These are phyloP conservation scores for Siphamia tubifer DNA, from an alignment of 2,113 vertebrate genomes.

Conservation along the genomic window DNA sequence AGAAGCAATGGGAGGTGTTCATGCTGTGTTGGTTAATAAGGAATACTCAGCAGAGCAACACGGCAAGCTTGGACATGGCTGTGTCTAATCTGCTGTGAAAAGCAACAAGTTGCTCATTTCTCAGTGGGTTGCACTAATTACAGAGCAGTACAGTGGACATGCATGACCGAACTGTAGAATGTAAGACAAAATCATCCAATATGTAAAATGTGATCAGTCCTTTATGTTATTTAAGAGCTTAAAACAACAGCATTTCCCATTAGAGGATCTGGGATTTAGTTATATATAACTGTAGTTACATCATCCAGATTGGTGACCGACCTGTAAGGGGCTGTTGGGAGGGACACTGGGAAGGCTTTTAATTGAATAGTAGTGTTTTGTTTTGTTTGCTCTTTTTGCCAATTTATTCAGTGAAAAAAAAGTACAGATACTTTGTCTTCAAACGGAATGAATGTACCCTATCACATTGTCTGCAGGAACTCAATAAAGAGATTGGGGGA, in stretches of 20 bases:
- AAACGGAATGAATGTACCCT: no score
- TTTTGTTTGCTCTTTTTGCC: no score
- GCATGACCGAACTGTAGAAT: background rate
- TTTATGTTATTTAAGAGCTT: background rate
- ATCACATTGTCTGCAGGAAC: no score
- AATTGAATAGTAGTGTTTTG: no score
- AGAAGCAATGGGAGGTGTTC: constrained; percentile 52
- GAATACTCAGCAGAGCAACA: constrained; percentile 56
- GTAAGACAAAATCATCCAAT: background rate
- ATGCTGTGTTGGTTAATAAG: constrained; percentile 64
- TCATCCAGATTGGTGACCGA: no score
- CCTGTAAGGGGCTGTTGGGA: no score
- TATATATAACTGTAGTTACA: background rate
- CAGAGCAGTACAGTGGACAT: constrained; percentile 18
- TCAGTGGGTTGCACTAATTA: constrained; percentile 45
- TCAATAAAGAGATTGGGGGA: no score
- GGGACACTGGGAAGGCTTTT: no score
- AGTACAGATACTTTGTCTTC: no score
- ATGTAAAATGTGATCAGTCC: background rate
- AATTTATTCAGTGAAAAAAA: no score
- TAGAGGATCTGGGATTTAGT: background rate
- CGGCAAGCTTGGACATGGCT: constrained; percentile 48
- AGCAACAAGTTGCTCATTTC: constrained; percentile 56
- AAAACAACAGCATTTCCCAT: background rate
- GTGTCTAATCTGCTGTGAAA: constrained; percentile 60